Evolutionary conservation across 2,797 vertebrate species (phyloP), one percentile per base, ranked within the genome.

Genomic region (Heterohyrax brucei): DNA sequence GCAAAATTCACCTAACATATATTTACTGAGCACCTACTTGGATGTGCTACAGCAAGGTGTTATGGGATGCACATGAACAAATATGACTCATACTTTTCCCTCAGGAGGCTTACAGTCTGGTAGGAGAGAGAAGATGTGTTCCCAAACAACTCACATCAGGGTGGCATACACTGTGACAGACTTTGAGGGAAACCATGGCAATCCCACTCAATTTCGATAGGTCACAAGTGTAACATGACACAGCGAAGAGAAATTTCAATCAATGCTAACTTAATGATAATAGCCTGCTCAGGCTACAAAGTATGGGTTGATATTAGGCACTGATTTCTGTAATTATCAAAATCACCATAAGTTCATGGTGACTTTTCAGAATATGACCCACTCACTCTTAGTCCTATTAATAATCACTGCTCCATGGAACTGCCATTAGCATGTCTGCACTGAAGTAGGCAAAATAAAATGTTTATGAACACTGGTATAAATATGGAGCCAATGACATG

Each of bases 101-200:
- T 64, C 73, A 59, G 26, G 19, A 24, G 81, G 30, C 59, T 92
- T 88, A 48, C 1, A 81, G 48, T n/a, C 46, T 86, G 39, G n/a
- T 48, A 93, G 24, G 26, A 94, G 56, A 87, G n/a, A 66, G 30
- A 89, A 93, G 46, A 39, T 16, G 86, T 78, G 9, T 89, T 93
- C 10, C 62, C 28, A 95, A 68, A 87, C 79, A 73, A 70, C 19
- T 68, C 50, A 14, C 50, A 14, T 24, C 19, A 75, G 48, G 19
- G 10, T 3, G 44, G 48, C 3, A 48, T 83, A 78, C 75, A 82
- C 64, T 21, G 62, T 24, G 22, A 72, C 21, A 79, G 39, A 76
- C 28, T 85, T 70, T 50, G 87, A 95, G 39, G 39, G 26, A 76
- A 21, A 24, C 6, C 70, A 89, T 68, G 68, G 64, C 70, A 72